Evolutionary conservation across 1,140 invertebrate species (phyloP), one percentile per base, ranked within the genome.

Genomic region (Trichonephila clavipes): DNA sequence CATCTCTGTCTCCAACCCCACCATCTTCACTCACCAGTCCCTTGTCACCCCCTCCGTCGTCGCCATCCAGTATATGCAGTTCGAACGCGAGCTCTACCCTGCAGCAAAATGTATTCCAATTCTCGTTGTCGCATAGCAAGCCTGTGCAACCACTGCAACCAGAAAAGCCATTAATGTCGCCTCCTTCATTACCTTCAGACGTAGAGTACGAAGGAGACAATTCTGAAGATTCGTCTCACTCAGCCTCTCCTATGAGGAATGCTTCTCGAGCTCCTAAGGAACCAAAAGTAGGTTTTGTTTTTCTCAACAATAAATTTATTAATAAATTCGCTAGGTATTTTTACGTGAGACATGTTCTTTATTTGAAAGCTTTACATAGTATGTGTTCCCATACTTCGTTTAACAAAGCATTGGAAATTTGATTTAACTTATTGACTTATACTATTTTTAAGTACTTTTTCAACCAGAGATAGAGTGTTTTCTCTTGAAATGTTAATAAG

Each of bases 121-220:
- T 94, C 81, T 94, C 93, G 7, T 28, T 94, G 28, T 94, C 94
- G 4, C 94, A 94, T 72, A 94, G 93, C 61, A 94, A 94, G n/a
- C 94, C 94, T 44, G 94, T 94, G 4, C 88, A 91, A 24, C 94
- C 93, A 1, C 24, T 94, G 69, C 81, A 88, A 24, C 94, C 94
- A 44, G 94, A 94, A 24, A 94, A 94, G 24, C 61, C 94, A 4
- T 61, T 92, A 12, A 90, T 91, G 88, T 87, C 93, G 1, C 93
- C 93, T 8, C 93, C 93, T 28, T 94, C 93, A 14, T 21, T 77
- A 40, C 66, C 77, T 21, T 94, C 88, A 10, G 92, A 89, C 40
- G 81, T 94, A 21, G 92, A 93, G 34, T 93, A 93, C 51, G 92
- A 93, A 28, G 92, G 92, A 0, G 92, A 93, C 40, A 93, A 93